Conservation (phyloP, 2,113 vertebrate species). For the Antigone vipio region DNA sequence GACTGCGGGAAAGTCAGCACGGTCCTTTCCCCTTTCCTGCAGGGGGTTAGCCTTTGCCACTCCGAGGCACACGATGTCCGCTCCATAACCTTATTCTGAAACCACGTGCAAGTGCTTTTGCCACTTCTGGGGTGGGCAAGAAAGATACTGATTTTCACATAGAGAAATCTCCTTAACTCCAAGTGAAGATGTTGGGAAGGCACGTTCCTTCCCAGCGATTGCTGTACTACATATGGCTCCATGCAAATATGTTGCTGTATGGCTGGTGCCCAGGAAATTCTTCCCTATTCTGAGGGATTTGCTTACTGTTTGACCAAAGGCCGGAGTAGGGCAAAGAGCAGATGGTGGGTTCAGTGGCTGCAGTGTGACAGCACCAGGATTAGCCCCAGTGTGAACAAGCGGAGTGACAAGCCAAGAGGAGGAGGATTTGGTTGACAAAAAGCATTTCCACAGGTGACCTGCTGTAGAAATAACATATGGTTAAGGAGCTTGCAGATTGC, state of each 20-base stretch:
- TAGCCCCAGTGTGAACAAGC: not conserved
- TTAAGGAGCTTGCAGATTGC: conserved; percentile 13
- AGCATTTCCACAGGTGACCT: conserved; percentile 29
- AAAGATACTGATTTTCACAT: not conserved
- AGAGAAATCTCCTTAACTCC: not conserved
- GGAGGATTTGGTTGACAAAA: conserved; percentile 28
- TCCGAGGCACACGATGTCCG: not conserved
- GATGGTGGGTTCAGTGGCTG: not conserved
- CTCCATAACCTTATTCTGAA: not conserved
- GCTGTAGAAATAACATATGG: conserved; percentile 13
- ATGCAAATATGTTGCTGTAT: not conserved
- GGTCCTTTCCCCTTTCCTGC: not conserved
- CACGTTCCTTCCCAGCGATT: fast-evolving
- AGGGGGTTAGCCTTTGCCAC: not conserved
- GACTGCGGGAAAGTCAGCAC: not conserved
- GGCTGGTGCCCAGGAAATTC: not conserved
- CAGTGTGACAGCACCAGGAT: conserved; percentile 15
- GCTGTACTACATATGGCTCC: not conserved
- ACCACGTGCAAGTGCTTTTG: fast-evolving
- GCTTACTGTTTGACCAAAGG: conserved; percentile 1
- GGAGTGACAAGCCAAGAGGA: conserved; percentile 27
- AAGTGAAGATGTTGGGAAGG: not conserved
- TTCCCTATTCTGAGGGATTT: not conserved
- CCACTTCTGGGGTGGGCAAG: not conserved
- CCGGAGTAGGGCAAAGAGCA: not conserved